These are phyloP conservation scores for Fistularia tabacaria DNA, from an alignment of 2,797 vertebrate genomes.

Conservation along the genomic window DNA sequence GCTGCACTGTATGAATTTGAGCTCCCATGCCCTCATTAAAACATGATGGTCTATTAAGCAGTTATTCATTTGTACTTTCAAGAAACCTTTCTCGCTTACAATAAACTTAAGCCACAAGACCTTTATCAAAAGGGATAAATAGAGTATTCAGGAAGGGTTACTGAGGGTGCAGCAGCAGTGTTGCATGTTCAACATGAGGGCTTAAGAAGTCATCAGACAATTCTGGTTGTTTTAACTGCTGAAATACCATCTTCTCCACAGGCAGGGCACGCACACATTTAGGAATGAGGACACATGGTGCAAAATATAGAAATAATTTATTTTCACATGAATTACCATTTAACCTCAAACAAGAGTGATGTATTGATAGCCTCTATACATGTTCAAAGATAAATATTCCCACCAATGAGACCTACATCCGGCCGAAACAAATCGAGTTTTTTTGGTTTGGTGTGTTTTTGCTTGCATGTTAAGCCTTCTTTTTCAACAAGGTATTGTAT, in stretches of 20 bases:
- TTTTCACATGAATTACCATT: constrained; percentile 44
- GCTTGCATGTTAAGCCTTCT: constrained; percentile 29
- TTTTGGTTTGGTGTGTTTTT: constrained; percentile 47
- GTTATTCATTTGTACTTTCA: constrained; percentile 11
- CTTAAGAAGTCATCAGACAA: constrained; percentile 30
- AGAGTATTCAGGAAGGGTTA: too few relatives aligned
- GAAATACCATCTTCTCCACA: constrained; percentile 35
- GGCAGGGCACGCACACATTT: constrained; percentile 21
- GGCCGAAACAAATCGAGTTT: constrained; percentile 39
- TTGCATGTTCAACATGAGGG: constrained; percentile 36
- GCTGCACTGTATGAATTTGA: constrained; percentile 1
- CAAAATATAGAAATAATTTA: constrained; percentile 47
- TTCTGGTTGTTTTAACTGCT: constrained; percentile 14
- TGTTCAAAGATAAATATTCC: constrained; percentile 69
- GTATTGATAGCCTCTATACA: constrained; percentile 45
- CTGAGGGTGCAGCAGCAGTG: constrained; percentile 55
- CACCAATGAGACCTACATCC: constrained; percentile 45
- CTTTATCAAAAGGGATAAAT: constrained; percentile 1
- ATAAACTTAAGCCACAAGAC: constrained; percentile 46
- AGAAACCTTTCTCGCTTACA: constrained; percentile 33
- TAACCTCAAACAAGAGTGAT: constrained; percentile 45
- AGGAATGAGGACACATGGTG: constrained; percentile 40
- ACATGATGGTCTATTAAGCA: constrained; percentile 10
- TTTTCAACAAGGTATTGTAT: constrained; percentile 44
- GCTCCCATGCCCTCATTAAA: constrained; percentile 16